These are phyloP conservation scores for Diabrotica virgifera DNA, from an alignment of 1,140 invertebrate genomes.

Conservation along the genomic window DNA sequence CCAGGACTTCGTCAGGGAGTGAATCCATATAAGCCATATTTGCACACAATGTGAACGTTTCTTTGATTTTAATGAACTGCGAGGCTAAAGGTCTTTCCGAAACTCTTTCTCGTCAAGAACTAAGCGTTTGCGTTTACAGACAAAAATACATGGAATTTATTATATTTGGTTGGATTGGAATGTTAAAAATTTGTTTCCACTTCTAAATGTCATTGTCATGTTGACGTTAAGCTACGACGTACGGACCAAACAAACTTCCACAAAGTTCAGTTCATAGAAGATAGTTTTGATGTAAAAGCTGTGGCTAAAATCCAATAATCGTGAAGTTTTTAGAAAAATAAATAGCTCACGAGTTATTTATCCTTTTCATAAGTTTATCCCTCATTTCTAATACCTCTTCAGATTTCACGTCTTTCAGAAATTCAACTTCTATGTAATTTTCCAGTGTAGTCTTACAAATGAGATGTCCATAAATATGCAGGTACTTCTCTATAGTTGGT, in stretches of 20 bases:
- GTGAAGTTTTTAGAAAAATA: too few relatives aligned
- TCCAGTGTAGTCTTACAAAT: neutral
- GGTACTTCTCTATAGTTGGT: neutral
- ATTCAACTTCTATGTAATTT: neutral
- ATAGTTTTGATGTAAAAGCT: too few relatives aligned
- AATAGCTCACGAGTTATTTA: too few relatives aligned
- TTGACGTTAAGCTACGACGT: neutral
- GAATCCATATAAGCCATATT: slow-evolving; percentile 7
- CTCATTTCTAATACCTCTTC: neutral
- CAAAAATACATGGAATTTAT: neutral
- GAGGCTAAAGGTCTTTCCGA: neutral
- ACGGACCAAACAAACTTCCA: too few relatives aligned
- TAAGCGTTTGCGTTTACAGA: slow-evolving; percentile 1
- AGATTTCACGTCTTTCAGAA: neutral
- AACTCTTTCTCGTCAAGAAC: neutral
- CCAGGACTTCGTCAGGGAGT: slow-evolving; percentile 88
- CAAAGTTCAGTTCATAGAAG: too few relatives aligned
- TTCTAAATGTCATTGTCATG: slow-evolving; percentile 2
- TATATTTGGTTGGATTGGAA: neutral
- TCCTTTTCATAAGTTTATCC: too few relatives aligned
- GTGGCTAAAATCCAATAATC: too few relatives aligned
- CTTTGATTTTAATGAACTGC: too few relatives aligned
- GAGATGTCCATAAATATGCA: neutral
- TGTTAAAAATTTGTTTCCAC: neutral
- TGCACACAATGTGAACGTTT: too few relatives aligned